Base-by-base conservation (phyloP, 2,797 vertebrate species). In the Dermochelys coriacea region DNA sequence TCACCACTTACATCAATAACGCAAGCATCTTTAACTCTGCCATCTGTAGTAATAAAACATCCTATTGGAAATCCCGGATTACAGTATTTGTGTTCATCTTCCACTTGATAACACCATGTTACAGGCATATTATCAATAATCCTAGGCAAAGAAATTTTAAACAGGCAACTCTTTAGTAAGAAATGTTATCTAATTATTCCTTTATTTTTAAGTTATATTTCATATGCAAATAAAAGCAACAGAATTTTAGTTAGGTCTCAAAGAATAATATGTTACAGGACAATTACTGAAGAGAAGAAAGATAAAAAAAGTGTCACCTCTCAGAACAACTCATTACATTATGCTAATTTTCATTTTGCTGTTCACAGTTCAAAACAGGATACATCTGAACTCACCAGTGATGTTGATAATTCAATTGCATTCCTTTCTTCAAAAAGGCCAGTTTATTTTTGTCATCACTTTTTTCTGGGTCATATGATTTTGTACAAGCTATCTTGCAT, bases 101-200 rank as follows among this genome's bases (percentile, higher is more conserved):
- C 98, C 41, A 99, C 99, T 87, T 99, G 97, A 93, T 98, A 99
- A 97, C 99, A 99, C 99, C 99, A 99, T 0, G 99, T 99, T 89
- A 99, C 99, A 2, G 99, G 99, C 99, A 99, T 99, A 97, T 99
- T 99, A 98, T 99, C 99, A 75, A 99, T 98, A 92, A 99, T 99
- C 99, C 99, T 99, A 94, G 86, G 85, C 37, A 92, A 80, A 85
- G 85, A 96, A 81, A 96, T 49, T 89, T 89, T 89, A 91, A 85
- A 93, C 82, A 93, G 27, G 95, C 91, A 93, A 0, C 0, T 88
- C 34, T 84, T 97, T 85, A 96, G 91, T 55, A 96, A 87, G 29
- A 51, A 89, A 81, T 59, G 34, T 23, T 45, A 31, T 41, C 18
- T 8, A 78, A 41, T n/a, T 47, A n/a, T 15, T 51, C 80, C 23